Evolutionary conservation across 2,888 invertebrate genomes (phyloP).

Genomic region (Stratiomys singularior): DNA sequence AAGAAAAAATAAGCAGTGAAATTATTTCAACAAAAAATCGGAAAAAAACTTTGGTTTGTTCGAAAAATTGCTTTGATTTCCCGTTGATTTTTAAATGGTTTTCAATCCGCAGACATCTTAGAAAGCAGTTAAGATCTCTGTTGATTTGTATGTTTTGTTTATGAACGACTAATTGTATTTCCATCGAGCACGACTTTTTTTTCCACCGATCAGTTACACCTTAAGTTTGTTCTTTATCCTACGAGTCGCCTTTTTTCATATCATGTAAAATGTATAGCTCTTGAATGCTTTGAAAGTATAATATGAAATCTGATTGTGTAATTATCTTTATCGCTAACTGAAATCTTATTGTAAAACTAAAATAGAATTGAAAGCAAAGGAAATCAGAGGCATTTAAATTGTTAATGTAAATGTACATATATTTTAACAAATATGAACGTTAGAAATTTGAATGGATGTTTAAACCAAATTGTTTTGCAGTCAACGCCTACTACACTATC

Average conservation of each 20-base stretch:
- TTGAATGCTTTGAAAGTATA: conserved; percentile 32
- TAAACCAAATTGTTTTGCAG: conserved; percentile 40
- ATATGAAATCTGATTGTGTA: conserved; percentile 37
- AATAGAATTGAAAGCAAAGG: conserved; percentile 40
- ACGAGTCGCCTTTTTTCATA: conserved; percentile 35
- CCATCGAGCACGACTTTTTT: conserved; percentile 6
- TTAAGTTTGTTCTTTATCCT: background rate
- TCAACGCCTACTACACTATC: conserved; percentile 30
- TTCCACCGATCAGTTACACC: conserved; percentile 1
- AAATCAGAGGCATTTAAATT: conserved; percentile 46
- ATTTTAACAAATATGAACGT: conserved; percentile 38
- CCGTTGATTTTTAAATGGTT: conserved; percentile 1
- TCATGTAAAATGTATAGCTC: conserved; percentile 38
- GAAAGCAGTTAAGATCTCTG: background rate
- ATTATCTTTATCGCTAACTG: conserved; percentile 38
- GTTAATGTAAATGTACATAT: conserved; percentile 46
- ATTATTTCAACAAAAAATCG: conserved; percentile 20
- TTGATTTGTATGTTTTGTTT: background rate
- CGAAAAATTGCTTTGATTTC: background rate
- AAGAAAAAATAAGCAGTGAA: conserved; percentile 37
- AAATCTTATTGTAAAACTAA: conserved; percentile 17
- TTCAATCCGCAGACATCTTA: too few species aligned
- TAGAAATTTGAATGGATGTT: conserved; percentile 37
- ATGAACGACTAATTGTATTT: background rate
- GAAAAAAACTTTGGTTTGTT: conserved; percentile 16